Evolutionary conservation across 2,113 vertebrate species (phyloP).

Genomic region (Pyrgilauda ruficollis): DNA sequence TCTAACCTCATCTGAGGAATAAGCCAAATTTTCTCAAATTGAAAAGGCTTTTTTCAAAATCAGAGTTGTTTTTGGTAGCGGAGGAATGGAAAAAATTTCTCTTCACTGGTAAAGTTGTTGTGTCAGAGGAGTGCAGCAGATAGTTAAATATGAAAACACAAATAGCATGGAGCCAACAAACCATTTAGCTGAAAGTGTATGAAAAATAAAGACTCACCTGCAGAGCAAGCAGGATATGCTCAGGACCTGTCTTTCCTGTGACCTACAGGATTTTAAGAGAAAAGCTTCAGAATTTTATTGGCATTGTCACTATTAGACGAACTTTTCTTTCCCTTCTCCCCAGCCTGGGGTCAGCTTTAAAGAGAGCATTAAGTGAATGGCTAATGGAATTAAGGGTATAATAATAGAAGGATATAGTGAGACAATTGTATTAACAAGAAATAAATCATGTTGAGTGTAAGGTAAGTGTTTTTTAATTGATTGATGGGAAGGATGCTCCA

Average conservation of each 20-base stretch:
- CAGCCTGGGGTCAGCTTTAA: constrained; percentile 89
- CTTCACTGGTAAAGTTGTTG: background rate
- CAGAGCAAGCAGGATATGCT: constrained; percentile 47
- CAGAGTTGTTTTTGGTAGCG: background rate
- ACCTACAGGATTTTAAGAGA: constrained; percentile 88
- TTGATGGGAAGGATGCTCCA: constrained; percentile 95
- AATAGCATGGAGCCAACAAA: constrained; percentile 32
- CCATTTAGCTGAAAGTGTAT: constrained; percentile 52
- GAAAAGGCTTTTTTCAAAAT: background rate
- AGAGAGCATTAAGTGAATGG: constrained; percentile 92
- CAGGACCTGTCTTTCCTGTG: constrained; percentile 72
- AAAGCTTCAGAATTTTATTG: constrained; percentile 80
- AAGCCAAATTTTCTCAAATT: background rate
- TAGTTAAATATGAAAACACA: constrained; percentile 57
- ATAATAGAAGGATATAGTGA: constrained; percentile 99
- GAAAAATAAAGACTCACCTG: constrained; percentile 33
- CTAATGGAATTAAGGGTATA: constrained; percentile 99
- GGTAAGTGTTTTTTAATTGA: constrained; percentile 99
- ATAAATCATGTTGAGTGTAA: constrained; percentile 99
- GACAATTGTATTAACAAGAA: constrained; percentile 99
- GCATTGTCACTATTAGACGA: constrained; percentile 76
- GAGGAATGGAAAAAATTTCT: background rate
- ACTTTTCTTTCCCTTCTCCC: constrained; percentile 78
- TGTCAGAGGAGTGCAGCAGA: background rate
- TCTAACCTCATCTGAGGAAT: background rate